These are phyloP conservation scores for Chionis minor DNA, from an alignment of 2,113 vertebrate genomes.

Conservation along the genomic window DNA sequence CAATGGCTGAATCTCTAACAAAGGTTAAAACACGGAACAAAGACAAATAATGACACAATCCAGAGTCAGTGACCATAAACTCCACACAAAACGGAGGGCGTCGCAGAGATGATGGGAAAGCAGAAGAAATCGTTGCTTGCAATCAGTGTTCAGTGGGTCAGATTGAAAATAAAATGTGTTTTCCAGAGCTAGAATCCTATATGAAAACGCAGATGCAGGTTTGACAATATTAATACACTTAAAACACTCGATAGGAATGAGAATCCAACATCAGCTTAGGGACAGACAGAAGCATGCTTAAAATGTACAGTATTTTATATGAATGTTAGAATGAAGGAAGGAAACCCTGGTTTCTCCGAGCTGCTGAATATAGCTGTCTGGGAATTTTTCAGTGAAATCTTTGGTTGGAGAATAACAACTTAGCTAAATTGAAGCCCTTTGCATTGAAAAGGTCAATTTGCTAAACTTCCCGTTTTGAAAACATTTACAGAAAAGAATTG, in stretches of 20 bases:
- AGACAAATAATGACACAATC: conserved; percentile 53
- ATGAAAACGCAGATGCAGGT: background rate
- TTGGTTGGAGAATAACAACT: background rate
- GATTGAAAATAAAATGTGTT: conserved; percentile 17
- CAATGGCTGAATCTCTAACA: conserved; percentile 42
- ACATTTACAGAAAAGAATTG: background rate
- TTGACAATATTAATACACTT: conserved; percentile 22
- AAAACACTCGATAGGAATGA: background rate
- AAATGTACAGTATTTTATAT: background rate
- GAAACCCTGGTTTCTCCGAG: background rate
- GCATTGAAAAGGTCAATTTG: background rate
- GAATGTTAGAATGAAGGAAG: background rate
- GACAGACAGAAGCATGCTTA: background rate
- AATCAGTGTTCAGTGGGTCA: conserved; percentile 49
- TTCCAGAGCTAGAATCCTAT: background rate
- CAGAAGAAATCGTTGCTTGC: conserved; percentile 52
- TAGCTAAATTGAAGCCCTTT: conserved; percentile 24
- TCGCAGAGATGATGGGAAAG: background rate
- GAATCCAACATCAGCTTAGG: background rate
- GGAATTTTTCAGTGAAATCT: background rate
- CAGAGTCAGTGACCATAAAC: conserved; percentile 62
- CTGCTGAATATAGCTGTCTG: background rate
- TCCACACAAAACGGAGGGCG: conserved; percentile 11
- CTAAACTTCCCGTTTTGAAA: background rate
- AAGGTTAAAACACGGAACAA: conserved; percentile 64